Conservation (phyloP, 53 echinoderm and acorn worm species). For the Temnopleurus reevesii region DNA sequence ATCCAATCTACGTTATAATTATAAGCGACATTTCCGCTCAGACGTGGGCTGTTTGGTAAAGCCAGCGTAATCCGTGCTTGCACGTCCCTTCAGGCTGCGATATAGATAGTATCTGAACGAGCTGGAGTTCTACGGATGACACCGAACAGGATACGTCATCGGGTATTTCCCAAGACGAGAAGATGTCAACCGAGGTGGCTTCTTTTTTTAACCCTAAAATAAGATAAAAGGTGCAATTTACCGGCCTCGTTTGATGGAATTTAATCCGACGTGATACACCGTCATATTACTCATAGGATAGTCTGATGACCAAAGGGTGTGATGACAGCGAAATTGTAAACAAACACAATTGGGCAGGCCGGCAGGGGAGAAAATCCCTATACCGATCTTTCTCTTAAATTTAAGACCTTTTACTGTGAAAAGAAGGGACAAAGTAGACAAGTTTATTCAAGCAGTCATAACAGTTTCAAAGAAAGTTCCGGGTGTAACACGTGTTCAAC, state of each 20-base stretch:
- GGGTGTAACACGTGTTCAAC: too few relatives aligned
- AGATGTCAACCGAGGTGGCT: not conserved
- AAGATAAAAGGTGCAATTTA: not conserved
- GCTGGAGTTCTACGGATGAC: not conserved
- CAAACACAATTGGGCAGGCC: too few relatives aligned
- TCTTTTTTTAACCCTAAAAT: not conserved
- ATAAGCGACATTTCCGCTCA: constrained; percentile 29
- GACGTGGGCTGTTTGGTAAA: not conserved
- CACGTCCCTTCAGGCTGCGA: not conserved
- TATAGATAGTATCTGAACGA: not conserved
- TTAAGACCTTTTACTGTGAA: too few relatives aligned
- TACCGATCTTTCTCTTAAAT: too few relatives aligned
- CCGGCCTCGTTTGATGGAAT: not conserved
- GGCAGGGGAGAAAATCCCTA: too few relatives aligned
- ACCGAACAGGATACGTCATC: not conserved
- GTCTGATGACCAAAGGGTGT: too few relatives aligned
- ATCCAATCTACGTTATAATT: constrained; percentile 56
- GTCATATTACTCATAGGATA: too few relatives aligned
- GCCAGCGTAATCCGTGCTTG: constrained; percentile 15
- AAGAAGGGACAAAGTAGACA: too few relatives aligned
- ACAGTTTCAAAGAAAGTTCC: too few relatives aligned
- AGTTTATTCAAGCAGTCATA: too few relatives aligned
- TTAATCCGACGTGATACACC: too few relatives aligned
- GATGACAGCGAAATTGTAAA: too few relatives aligned
- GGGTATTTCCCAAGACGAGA: not conserved